Percentiles rank a stretch among this genome's conserved stretches.
phyloP scores from a whole-genome alignment of 1,140 invertebrate species.

The Drosophila kohkoa region DNA sequence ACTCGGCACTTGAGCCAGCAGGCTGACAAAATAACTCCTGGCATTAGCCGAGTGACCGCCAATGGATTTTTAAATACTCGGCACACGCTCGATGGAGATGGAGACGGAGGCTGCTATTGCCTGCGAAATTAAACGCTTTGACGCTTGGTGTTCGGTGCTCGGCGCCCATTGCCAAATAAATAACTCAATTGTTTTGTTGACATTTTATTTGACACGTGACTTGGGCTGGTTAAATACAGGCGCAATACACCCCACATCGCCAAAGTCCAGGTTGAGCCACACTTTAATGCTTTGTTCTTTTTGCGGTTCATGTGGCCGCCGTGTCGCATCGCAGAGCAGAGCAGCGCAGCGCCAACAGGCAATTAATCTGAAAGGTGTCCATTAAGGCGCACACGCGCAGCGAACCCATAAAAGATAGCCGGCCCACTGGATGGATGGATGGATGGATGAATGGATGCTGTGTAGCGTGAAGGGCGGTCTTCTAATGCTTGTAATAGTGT shows the following conservation, averaged over 20 bases:
- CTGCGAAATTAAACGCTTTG: slow-evolving; percentile 68
- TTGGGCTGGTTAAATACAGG: slow-evolving; percentile 80
- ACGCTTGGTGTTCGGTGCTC: slow-evolving; percentile 30
- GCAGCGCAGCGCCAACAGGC: slow-evolving; percentile 53
- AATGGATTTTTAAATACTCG: slow-evolving; percentile 82
- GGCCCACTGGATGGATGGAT: not conserved
- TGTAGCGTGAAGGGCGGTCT: not conserved
- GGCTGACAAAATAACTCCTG: slow-evolving; percentile 78
- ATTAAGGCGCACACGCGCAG: slow-evolving; percentile 75
- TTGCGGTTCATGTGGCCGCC: slow-evolving; percentile 80
- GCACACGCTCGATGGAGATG: slow-evolving; percentile 50
- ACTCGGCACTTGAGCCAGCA: slow-evolving; percentile 72
- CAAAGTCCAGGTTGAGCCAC: slow-evolving; percentile 5
- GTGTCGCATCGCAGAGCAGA: slow-evolving; percentile 33
- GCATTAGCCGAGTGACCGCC: slow-evolving; percentile 74
- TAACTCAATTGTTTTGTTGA: slow-evolving; percentile 83
- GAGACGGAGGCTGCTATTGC: slow-evolving; percentile 32
- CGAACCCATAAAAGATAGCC: slow-evolving; percentile 51
- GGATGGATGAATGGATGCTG: not conserved
- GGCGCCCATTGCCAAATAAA: slow-evolving; percentile 68
- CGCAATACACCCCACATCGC: slow-evolving; percentile 9
- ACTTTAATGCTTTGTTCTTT: slow-evolving; percentile 80
- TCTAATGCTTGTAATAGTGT: slow-evolving; percentile 77
- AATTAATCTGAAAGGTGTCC: slow-evolving; percentile 82
- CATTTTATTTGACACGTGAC: slow-evolving; percentile 83